Percentiles rank a stretch among this genome's conserved stretches.
Conservation (phyloP, 2,113 vertebrate genomes). For the Etia nguti region DNA sequence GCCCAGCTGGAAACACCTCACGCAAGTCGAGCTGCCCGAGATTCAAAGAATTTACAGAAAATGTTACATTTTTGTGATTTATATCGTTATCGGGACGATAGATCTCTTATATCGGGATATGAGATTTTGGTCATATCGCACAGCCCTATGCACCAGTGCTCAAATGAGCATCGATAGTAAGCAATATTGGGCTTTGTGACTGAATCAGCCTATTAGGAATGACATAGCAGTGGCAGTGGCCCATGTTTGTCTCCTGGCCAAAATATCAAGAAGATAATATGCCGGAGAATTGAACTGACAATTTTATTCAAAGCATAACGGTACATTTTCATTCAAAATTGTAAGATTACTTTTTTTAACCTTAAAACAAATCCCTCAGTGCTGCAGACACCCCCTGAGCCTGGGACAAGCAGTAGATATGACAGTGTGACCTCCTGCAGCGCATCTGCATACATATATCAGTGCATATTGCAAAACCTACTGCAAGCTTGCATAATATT, state of each 20-base stretch:
- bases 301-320: neutral
- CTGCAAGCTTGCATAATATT: neutral
- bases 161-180: neutral
- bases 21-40: too few relatives aligned
- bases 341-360: neutral
- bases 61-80: too few relatives aligned
- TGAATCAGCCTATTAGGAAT: neutral
- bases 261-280: fast-evolving
- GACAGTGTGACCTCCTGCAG: neutral
- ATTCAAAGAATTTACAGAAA: too few relatives aligned
- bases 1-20: too few relatives aligned
- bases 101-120: too few relatives aligned
- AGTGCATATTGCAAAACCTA: neutral
- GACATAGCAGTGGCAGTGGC: neutral
- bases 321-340: neutral
- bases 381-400: neutral
- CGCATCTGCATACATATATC: neutral
- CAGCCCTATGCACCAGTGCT: neutral
- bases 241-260: neutral
- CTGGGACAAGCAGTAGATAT: neutral
- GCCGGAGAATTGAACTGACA: neutral
- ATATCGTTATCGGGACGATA: too few relatives aligned
- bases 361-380: neutral
- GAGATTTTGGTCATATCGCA: too few relatives aligned
- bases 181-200: neutral